Conservation (phyloP, 37 sponge, comb jelly and placozoan species). For the Mnemiopsis leidyi region DNA sequence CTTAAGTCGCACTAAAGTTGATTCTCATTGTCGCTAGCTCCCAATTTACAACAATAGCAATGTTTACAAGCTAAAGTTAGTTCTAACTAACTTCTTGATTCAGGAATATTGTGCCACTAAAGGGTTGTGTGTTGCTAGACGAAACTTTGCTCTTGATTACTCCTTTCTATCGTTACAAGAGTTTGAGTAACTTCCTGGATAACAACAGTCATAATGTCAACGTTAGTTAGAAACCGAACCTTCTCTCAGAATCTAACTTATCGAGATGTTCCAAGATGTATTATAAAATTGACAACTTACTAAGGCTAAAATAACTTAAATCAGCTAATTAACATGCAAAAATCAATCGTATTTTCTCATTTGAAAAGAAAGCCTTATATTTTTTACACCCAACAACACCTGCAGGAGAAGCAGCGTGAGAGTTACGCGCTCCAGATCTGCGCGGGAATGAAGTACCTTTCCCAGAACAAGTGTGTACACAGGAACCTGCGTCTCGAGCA, state of each 20-base stretch:
- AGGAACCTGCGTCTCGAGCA: neutral
- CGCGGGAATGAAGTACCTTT: slow-evolving; percentile 38
- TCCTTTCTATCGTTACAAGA: slow-evolving; percentile 11
- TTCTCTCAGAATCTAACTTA: too few species aligned
- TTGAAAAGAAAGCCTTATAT: too few species aligned
- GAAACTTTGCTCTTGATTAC: neutral
- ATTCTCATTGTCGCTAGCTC: too few species aligned
- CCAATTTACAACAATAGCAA: too few species aligned
- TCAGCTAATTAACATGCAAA: too few species aligned
- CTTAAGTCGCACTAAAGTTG: too few species aligned
- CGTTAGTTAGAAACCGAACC: neutral
- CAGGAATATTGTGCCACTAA: slow-evolving; percentile 36
- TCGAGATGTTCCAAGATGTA: too few species aligned
- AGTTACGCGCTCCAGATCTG: slow-evolving; percentile 15
- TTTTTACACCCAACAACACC: too few species aligned
- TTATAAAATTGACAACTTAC: too few species aligned
- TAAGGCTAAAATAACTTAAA: too few species aligned
- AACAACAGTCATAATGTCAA: slow-evolving; percentile 24
- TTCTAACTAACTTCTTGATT: neutral
- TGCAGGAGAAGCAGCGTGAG: slow-evolving; percentile 22
- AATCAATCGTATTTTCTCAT: too few species aligned
- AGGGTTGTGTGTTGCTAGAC: slow-evolving; percentile 7
- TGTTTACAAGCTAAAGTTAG: too few species aligned
- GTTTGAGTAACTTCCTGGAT: slow-evolving; percentile 7
- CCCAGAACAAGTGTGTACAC: slow-evolving; percentile 4